Conservation (phyloP, 2,888 invertebrate species). For the Camptogramma bilineatum region DNA sequence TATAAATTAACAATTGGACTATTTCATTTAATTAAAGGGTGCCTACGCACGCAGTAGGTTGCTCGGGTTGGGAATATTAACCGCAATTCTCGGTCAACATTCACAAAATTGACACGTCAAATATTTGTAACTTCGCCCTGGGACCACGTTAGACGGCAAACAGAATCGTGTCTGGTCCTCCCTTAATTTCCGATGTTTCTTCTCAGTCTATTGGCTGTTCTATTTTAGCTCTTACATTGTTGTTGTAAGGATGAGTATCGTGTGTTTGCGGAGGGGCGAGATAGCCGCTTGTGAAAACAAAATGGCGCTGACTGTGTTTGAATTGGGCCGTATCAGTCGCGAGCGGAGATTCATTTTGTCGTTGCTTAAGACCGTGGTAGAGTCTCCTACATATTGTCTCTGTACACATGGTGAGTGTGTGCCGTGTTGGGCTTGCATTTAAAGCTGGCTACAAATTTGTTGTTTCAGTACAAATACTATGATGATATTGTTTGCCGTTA, state of each 20-base stretch:
- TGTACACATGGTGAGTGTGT: slow-evolving; percentile 82
- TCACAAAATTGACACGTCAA: slow-evolving; percentile 86
- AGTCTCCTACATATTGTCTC: slow-evolving; percentile 83
- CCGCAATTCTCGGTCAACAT: slow-evolving; percentile 86
- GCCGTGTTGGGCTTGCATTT: slow-evolving; percentile 82
- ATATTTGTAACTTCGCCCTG: slow-evolving; percentile 86
- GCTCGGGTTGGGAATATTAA: slow-evolving; percentile 82
- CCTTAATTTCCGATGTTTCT: slow-evolving; percentile 85
- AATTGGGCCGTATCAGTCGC: slow-evolving; percentile 85
- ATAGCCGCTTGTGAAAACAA: slow-evolving; percentile 84
- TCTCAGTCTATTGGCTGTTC: slow-evolving; percentile 53
- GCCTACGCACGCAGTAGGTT: slow-evolving; percentile 66
- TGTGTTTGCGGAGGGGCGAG: slow-evolving; percentile 51
- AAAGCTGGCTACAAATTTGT: slow-evolving; percentile 85
- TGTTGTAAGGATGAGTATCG: slow-evolving; percentile 62
- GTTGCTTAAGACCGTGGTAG: slow-evolving; percentile 83
- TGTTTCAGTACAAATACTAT: slow-evolving; percentile 84
- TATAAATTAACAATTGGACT: slow-evolving; percentile 80
- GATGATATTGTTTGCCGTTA: slow-evolving; percentile 84
- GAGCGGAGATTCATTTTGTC: slow-evolving; percentile 85
- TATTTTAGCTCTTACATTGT: slow-evolving; percentile 59
- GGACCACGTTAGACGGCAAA: slow-evolving; percentile 85
- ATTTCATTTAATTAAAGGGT: slow-evolving; percentile 83
- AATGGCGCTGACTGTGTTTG: slow-evolving; percentile 85
- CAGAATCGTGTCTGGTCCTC: slow-evolving; percentile 84